phyloP scores from a whole-genome alignment of 2,113 vertebrate genomes.

The Ctenodactylus gundi region DNA sequence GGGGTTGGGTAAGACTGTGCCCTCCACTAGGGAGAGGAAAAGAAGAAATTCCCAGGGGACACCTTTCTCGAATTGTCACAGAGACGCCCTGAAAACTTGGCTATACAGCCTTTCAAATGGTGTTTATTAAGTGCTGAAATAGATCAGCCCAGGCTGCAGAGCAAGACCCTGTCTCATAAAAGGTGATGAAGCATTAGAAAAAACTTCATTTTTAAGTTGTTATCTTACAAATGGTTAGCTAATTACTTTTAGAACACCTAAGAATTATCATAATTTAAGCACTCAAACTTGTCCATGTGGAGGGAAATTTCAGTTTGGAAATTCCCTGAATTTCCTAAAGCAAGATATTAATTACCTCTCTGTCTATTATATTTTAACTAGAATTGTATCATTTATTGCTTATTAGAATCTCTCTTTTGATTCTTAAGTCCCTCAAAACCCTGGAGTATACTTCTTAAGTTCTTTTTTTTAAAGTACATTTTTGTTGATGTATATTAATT shows the following conservation, averaged over 20 bases:
- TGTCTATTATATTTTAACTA: not conserved
- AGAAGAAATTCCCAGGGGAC: not conserved
- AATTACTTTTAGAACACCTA: not conserved
- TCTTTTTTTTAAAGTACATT: not conserved
- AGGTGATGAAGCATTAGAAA: not conserved
- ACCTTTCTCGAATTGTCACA: not conserved
- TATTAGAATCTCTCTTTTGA: not conserved
- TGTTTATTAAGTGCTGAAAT: not conserved
- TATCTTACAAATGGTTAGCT: not conserved
- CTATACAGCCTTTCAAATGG: not conserved
- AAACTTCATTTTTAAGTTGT: not conserved
- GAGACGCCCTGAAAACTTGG: not conserved
- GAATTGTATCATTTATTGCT: not conserved
- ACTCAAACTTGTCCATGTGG: not conserved
- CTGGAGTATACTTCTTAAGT: not conserved
- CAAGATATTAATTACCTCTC: conserved; percentile 9
- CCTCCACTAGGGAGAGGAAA: not conserved
- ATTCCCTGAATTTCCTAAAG: not conserved
- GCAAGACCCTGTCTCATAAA: no score
- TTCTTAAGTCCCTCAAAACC: not conserved
- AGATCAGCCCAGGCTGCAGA: no score
- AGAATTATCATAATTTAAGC: not conserved
- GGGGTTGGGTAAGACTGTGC: not conserved
- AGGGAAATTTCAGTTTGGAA: not conserved
- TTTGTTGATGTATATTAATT: not conserved